phyloP scores from a whole-genome alignment of 2,113 vertebrate species.

The Malurus cyaneus region DNA sequence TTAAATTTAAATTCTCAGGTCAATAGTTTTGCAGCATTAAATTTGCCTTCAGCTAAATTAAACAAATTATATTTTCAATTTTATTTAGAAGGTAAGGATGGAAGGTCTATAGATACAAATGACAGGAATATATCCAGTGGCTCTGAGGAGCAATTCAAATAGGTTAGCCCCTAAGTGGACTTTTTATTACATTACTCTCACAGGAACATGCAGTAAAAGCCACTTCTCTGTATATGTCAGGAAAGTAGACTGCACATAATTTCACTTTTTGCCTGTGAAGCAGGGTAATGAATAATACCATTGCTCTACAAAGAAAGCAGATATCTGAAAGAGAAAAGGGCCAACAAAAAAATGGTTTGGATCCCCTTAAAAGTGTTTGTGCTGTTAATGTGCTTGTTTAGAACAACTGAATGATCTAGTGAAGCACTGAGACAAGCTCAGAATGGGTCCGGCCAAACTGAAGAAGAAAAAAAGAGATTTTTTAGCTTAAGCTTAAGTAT shows the following conservation, averaged over 20 bases:
- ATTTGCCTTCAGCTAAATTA: conserved; percentile 28
- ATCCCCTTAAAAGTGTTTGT: neutral
- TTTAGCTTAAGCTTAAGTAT: neutral
- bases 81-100: neutral
- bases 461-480: neutral
- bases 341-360: neutral
- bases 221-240: neutral
- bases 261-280: neutral
- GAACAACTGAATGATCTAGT: neutral
- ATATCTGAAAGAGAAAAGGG: neutral
- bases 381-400: neutral
- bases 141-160: neutral
- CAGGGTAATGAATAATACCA: neutral
- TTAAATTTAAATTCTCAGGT: conserved; percentile 38
- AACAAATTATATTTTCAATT: neutral
- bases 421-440: neutral
- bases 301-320: neutral
- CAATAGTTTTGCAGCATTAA: conserved; percentile 5
- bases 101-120: conserved; percentile 9
- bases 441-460: neutral
- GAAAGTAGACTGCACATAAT: neutral
- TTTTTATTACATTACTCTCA: neutral
- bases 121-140: neutral
- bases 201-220: neutral
- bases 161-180: neutral